Percentiles rank a stretch among this genome's conserved stretches.
phyloP scores from a whole-genome alignment of 2,888 invertebrate species.

The Meta bourneti region DNA sequence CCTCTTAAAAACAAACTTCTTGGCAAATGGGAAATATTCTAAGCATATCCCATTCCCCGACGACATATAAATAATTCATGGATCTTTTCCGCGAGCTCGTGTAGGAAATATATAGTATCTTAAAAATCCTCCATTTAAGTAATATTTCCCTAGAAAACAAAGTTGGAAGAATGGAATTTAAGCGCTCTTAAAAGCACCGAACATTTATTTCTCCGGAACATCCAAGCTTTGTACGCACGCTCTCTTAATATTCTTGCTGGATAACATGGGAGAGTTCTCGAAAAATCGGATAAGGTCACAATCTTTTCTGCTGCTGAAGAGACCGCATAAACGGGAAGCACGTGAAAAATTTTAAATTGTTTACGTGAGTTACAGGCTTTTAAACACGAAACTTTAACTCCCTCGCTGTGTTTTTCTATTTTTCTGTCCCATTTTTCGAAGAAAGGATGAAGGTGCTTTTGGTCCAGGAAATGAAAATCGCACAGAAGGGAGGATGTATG shows the following conservation, averaged over 20 bases:
- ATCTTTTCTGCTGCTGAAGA: conserved; percentile 3
- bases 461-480: too few relatives aligned
- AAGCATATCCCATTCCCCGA: neutral
- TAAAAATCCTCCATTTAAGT: neutral
- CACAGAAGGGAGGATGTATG: too few relatives aligned
- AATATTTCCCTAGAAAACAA: neutral
- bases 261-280: neutral
- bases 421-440: too few relatives aligned
- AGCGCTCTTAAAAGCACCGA: conserved; percentile 12
- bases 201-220: neutral
- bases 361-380: conserved; percentile 11
- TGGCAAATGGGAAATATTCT: neutral
- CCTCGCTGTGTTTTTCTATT: neutral
- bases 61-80: conserved; percentile 39
- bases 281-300: conserved; percentile 6
- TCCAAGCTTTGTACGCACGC: neutral
- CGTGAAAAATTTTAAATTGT: neutral
- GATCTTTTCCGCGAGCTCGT: neutral
- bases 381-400: conserved; percentile 2
- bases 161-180: neutral
- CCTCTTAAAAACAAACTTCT: neutral
- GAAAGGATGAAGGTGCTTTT: too few relatives aligned
- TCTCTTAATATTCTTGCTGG: conserved; percentile 6
- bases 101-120: conserved; percentile 10
- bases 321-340: neutral